Evolutionary conservation across 1,140 invertebrate genomes (phyloP).

Genomic region (Drosophila virilis): DNA sequence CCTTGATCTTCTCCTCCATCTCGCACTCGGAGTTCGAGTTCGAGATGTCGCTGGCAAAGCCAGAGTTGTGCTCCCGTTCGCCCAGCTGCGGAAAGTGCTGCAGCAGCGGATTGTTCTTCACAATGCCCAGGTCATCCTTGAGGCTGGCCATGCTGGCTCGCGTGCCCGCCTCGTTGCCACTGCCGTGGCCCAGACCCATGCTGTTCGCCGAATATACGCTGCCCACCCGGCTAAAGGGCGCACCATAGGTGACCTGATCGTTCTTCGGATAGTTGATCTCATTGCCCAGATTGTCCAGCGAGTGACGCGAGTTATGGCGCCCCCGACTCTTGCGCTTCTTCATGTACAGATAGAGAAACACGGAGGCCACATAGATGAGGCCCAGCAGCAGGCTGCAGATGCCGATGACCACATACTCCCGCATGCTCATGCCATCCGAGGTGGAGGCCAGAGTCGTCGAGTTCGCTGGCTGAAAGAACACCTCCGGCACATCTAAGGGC

Average conservation of each 20-base stretch:
- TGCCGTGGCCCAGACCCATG: slow-evolving; percentile 47
- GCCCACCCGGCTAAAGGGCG: slow-evolving; percentile 69
- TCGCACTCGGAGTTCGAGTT: slow-evolving; percentile 84
- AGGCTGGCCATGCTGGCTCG: slow-evolving; percentile 66
- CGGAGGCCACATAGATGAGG: slow-evolving; percentile 92
- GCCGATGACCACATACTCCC: slow-evolving; percentile 92
- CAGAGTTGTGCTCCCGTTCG: slow-evolving; percentile 85
- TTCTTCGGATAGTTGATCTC: slow-evolving; percentile 82
- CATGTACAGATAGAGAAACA: slow-evolving; percentile 91
- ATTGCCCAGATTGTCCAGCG: slow-evolving; percentile 67
- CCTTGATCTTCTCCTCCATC: slow-evolving; percentile 79
- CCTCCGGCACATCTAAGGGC: slow-evolving; percentile 89
- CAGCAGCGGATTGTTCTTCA: slow-evolving; percentile 91
- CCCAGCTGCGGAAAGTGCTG: slow-evolving; percentile 86
- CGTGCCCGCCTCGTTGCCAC: slow-evolving; percentile 56
- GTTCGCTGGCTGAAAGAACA: slow-evolving; percentile 89
- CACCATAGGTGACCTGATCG: slow-evolving; percentile 80
- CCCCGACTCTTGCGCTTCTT: slow-evolving; percentile 85
- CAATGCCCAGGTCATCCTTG: slow-evolving; percentile 85
- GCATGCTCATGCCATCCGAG: slow-evolving; percentile 86
- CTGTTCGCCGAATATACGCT: slow-evolving; percentile 76
- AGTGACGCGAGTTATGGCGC: slow-evolving; percentile 70
- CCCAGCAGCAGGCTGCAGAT: slow-evolving; percentile 91
- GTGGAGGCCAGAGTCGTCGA: slow-evolving; percentile 85
- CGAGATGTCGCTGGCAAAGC: slow-evolving; percentile 83